A percentile compares a stretch with the other conserved stretches of the same genome.
These are phyloP conservation scores for Cistogaster globosa DNA, from an alignment of 2,888 invertebrate species.

Conservation along the genomic window DNA sequence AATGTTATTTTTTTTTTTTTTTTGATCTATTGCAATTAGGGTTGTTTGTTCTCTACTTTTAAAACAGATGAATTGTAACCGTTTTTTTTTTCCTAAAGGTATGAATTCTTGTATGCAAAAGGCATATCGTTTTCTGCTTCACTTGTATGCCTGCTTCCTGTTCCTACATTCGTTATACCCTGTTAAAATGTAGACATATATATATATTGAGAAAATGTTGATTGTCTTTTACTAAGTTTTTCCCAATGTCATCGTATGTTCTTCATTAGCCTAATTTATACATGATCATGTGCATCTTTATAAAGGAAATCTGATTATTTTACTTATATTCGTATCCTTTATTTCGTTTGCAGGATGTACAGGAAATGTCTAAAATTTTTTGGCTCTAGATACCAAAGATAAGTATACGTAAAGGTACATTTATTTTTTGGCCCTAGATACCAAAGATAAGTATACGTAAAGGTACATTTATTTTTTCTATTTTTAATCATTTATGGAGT, in stretches of 20 bases:
- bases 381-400: not conserved
- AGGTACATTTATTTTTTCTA: not conserved
- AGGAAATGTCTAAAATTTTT: conserved; percentile 41
- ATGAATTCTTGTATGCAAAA: not conserved
- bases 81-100: conserved; percentile 23
- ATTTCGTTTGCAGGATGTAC: conserved; percentile 30
- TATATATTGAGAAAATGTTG: conserved; percentile 53
- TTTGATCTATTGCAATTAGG: conserved; percentile 10
- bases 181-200: conserved; percentile 31
- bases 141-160: not conserved
- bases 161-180: not conserved
- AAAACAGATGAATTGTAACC: conserved; percentile 42
- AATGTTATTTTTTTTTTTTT: conserved; percentile 19
- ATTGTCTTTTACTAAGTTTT: conserved; percentile 29
- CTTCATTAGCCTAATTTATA: conserved; percentile 80
- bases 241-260: conserved; percentile 34
- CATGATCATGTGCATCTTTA: conserved; percentile 78
- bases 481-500: conserved; percentile 1
- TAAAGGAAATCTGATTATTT: conserved; percentile 67
- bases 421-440: not conserved
- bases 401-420: not conserved
- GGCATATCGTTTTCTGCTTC: conserved; percentile 8
- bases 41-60: conserved; percentile 44
- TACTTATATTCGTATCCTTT: not conserved
- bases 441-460: not conserved